A percentile compares a stretch with the other conserved stretches of the same genome.
These are phyloP conservation scores for Thumatha senex DNA, from an alignment of 2,888 invertebrate genomes.

Conservation along the genomic window DNA sequence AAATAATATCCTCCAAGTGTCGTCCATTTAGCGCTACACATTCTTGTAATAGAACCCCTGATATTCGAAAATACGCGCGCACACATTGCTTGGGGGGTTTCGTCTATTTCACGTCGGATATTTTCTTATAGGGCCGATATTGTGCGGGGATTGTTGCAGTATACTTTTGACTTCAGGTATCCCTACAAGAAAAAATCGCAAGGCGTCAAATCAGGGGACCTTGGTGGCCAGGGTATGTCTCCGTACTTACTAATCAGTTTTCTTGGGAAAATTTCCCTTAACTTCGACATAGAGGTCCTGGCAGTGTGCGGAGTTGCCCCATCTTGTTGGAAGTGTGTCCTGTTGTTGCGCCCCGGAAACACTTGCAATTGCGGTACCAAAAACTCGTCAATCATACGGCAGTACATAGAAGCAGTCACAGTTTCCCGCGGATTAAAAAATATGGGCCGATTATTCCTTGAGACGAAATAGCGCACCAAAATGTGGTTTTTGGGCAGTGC, in stretches of 20 bases:
- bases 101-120: background rate
- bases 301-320: conserved; percentile 19
- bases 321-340: conserved; percentile 9
- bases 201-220: background rate
- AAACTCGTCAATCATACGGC: background rate
- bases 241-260: background rate
- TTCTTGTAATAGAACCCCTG: too few species aligned
- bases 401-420: background rate
- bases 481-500: background rate
- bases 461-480: background rate
- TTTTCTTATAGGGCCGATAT: background rate
- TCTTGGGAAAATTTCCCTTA: background rate
- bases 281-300: conserved; percentile 2
- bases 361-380: background rate
- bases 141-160: background rate
- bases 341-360: background rate
- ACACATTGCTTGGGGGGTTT: too few species aligned
- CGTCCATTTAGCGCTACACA: too few species aligned
- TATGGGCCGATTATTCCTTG: background rate
- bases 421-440: background rate
- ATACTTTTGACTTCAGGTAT: background rate
- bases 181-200: background rate
- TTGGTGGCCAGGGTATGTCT: conserved; percentile 4
- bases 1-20: too few species aligned
- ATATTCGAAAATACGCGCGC: too few species aligned